These are phyloP conservation scores for Antheraea pernyi DNA, from an alignment of 1,140 invertebrate genomes.

Conservation along the genomic window DNA sequence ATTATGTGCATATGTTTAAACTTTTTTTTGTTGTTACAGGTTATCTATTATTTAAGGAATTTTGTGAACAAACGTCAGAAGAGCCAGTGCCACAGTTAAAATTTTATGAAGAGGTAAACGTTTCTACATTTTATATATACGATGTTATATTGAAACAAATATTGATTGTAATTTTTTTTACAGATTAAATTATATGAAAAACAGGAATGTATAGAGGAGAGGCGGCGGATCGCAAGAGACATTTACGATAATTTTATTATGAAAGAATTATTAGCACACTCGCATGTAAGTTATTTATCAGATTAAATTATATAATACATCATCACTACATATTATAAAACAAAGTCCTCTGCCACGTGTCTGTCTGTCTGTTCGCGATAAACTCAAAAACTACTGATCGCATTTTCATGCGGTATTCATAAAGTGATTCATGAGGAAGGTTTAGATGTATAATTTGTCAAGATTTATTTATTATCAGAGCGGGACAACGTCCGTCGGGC, in stretches of 20 bases:
- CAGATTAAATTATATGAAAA: conserved; percentile 99
- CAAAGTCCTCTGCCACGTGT: too few relatives aligned
- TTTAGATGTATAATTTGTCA: too few relatives aligned
- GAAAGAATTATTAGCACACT: conserved; percentile 99
- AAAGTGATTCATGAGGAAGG: too few relatives aligned
- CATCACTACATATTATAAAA: too few relatives aligned
- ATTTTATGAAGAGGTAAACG: conserved; percentile 98
- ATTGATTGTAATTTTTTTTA: conserved; percentile 32
- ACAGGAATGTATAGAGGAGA: conserved; percentile 97
- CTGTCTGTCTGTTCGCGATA: too few relatives aligned
- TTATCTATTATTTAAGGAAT: conserved; percentile 99
- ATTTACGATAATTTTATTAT: conserved; percentile 99
- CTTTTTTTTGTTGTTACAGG: conserved; percentile 84
- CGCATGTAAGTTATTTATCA: conserved; percentile 89
- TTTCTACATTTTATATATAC: too few relatives aligned
- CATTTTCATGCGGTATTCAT: too few relatives aligned
- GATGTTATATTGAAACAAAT: background rate
- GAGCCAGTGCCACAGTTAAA: conserved; percentile 98
- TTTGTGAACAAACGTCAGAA: conserved; percentile 97
- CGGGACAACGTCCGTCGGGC: too few relatives aligned
- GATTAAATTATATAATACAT: too few relatives aligned
- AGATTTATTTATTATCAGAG: too few relatives aligned
- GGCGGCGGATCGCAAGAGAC: conserved; percentile 95
- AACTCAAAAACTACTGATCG: too few relatives aligned
- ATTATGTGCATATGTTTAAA: background rate